phyloP scores from a whole-genome alignment of 2,888 invertebrate genomes.

The Allophyes oxyacanthae region DNA sequence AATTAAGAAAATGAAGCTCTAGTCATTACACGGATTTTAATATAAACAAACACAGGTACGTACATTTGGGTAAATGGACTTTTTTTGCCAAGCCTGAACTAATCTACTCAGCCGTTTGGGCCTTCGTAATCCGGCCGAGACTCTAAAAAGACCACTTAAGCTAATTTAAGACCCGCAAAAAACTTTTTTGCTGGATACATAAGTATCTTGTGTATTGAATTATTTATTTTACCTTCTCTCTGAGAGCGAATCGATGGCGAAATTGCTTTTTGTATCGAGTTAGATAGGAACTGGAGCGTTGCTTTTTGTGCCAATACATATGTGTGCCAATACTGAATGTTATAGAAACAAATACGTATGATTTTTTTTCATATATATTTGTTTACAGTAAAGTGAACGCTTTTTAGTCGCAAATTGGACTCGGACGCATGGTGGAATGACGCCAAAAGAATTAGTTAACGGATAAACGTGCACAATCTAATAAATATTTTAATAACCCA shows the following conservation, averaged over 20 bases:
- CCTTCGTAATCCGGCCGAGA: constrained; percentile 38
- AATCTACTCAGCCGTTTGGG: constrained; percentile 44
- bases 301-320: constrained; percentile 14
- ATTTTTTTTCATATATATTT: too few relatives aligned
- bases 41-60: constrained; percentile 38
- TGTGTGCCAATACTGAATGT: neutral
- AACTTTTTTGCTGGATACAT: constrained; percentile 37
- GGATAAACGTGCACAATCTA: constrained; percentile 13
- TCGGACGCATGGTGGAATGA: too few relatives aligned
- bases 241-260: constrained; percentile 38
- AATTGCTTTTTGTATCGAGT: constrained; percentile 42
- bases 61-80: constrained; percentile 37
- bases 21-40: constrained; percentile 24
- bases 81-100: constrained; percentile 40
- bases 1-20: constrained; percentile 16
- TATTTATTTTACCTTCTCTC: constrained; percentile 47
- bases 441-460: constrained; percentile 6
- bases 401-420: too few relatives aligned
- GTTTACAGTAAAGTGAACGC: too few relatives aligned
- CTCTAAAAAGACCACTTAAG: constrained; percentile 55
- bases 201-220: constrained; percentile 50
- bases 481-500: constrained; percentile 18
- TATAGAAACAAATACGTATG: neutral
- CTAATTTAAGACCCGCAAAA: constrained; percentile 50
- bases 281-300: constrained; percentile 29